Evolutionary conservation across 1,140 invertebrate species (phyloP).

Genomic region (Drosophila simulans): DNA sequence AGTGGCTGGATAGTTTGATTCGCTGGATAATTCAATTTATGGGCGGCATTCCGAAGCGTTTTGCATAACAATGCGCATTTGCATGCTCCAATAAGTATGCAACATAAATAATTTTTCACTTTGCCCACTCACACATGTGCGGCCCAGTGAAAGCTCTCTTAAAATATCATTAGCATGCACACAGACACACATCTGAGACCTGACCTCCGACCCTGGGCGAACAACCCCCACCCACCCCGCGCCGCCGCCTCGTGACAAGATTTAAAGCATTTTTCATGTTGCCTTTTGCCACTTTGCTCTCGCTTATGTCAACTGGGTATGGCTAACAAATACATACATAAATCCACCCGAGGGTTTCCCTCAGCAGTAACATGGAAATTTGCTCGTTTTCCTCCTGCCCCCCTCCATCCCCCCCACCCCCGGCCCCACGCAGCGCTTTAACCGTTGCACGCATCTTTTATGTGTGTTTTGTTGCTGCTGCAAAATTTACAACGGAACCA

Average conservation of each 20-base stretch:
- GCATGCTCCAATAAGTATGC: slow-evolving; percentile 52
- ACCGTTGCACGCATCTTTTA: slow-evolving; percentile 51
- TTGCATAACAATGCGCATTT: slow-evolving; percentile 49
- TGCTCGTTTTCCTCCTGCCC: slow-evolving; percentile 27
- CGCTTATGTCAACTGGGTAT: slow-evolving; percentile 73
- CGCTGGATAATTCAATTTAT: slow-evolving; percentile 34
- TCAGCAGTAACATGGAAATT: slow-evolving; percentile 43
- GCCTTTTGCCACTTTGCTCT: slow-evolving; percentile 60
- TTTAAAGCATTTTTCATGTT: slow-evolving; percentile 64
- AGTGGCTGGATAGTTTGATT: slow-evolving; percentile 45
- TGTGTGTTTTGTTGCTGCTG: slow-evolving; percentile 56
- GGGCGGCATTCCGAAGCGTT: slow-evolving; percentile 17
- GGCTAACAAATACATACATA: slow-evolving; percentile 65
- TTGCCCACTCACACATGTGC: slow-evolving; percentile 21
- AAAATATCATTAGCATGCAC: slow-evolving; percentile 80
- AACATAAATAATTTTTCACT: slow-evolving; percentile 60
- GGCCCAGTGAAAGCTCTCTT: slow-evolving; percentile 66
- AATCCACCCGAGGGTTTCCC: slow-evolving; percentile 29
- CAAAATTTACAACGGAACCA: slow-evolving; percentile 80
- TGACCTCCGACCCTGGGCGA: slow-evolving; percentile 39
- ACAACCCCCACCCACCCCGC: slow-evolving; percentile 26
- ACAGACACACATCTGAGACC: slow-evolving; percentile 69
- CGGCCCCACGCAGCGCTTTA: slow-evolving; percentile 11
- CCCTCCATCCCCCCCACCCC: neutral
- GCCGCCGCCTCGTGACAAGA: slow-evolving; percentile 27